Conservation (phyloP, 1,140 invertebrate species). For the Drosophila melanogaster region Release_6_plus_ISO1_MT NC_004354.4:15658001-15658500, state of each 20-base stretch:
- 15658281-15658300: conserved; percentile 61
- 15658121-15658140: conserved; percentile 11
- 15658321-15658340: conserved; percentile 36
- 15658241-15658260: conserved; percentile 69
- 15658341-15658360: not conserved
- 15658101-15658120: conserved; percentile 2
- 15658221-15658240: conserved; percentile 72
- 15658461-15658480: too few relatives aligned
- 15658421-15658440: too few relatives aligned
- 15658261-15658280: conserved; percentile 51
- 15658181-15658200: conserved; percentile 2
- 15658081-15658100: conserved; percentile 13
- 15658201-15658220: conserved; percentile 70
- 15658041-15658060: conserved; percentile 54
- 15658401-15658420: not conserved
- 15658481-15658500: too few relatives aligned
- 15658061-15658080: conserved; percentile 38
- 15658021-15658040: conserved; percentile 54
- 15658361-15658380: not conserved
- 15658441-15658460: too few relatives aligned
- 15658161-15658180: conserved; percentile 11
- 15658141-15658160: conserved; percentile 60
- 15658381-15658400: conserved; percentile 1
- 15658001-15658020: conserved; percentile 67
- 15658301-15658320: conserved; percentile 75